A percentile compares a stretch with the other conserved stretches of the same genome.
Evolutionary conservation across 2,888 invertebrate genomes (phyloP).

Genomic region (Tortrix viridana): DNA sequence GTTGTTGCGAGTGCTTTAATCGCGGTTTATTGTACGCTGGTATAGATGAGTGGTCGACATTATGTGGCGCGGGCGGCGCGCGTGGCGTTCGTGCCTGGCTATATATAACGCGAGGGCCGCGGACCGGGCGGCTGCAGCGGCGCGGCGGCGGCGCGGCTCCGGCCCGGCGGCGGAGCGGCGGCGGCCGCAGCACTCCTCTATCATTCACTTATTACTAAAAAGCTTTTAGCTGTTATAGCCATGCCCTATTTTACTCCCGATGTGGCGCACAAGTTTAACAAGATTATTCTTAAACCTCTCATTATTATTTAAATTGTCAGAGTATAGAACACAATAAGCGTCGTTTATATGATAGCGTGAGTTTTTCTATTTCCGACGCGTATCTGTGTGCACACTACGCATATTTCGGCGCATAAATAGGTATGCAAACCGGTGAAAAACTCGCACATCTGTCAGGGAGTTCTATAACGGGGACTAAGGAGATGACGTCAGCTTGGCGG

Average conservation of each 20-base stretch:
- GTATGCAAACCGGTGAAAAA: conserved; percentile 26
- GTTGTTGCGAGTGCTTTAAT: conserved; percentile 17
- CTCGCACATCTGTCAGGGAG: conserved; percentile 30
- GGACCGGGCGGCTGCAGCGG: conserved; percentile 37
- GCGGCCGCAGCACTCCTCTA: conserved; percentile 58
- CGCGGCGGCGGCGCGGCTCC: conserved; percentile 42
- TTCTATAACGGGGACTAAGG: conserved; percentile 36
- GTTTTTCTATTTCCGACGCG: conserved; percentile 1
- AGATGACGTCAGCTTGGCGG: conserved; percentile 34
- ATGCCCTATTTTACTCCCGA: conserved; percentile 23
- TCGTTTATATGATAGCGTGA: conserved; percentile 1
- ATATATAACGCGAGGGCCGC: conserved; percentile 80
- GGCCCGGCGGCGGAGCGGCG: conserved; percentile 50
- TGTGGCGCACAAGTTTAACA: neutral
- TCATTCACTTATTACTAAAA: conserved; percentile 63
- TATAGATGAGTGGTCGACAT: conserved; percentile 67
- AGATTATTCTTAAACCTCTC: neutral
- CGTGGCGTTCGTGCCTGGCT: conserved; percentile 75
- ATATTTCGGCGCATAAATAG: conserved; percentile 24
- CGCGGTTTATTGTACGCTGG: conserved; percentile 31
- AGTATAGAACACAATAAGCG: too few species aligned
- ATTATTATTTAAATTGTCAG: neutral
- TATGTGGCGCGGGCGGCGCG: conserved; percentile 63
- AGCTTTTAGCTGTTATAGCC: conserved; percentile 31
- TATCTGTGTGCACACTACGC: conserved; percentile 5